Evolutionary conservation across 2,797 vertebrate species (phyloP).

Genomic region (Sphenopsis melanotis): DNA sequence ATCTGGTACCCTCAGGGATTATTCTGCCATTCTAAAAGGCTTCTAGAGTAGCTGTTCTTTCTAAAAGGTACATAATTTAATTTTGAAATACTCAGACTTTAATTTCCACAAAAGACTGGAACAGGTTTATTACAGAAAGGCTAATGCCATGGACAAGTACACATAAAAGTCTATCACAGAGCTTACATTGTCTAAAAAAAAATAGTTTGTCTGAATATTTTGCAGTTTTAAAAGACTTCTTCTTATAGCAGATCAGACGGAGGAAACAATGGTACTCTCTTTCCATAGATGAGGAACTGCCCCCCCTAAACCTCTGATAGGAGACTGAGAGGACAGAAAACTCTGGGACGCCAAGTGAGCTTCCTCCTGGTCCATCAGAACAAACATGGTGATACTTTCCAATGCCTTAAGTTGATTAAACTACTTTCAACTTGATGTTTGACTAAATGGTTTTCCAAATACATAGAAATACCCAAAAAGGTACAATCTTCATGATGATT

Average conservation of each 20-base stretch:
- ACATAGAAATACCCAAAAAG: not conserved
- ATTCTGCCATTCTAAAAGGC: not conserved
- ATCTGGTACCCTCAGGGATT: not conserved
- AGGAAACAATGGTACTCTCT: not conserved
- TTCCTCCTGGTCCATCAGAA: not conserved
- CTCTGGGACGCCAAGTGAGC: not conserved
- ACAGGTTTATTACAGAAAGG: not conserved
- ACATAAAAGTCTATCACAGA: not conserved
- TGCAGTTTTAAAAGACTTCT: not conserved
- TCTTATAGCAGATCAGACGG: not conserved
- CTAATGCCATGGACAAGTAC: not conserved
- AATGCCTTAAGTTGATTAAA: not conserved
- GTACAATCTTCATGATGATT: not conserved
- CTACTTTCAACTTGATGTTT: not conserved
- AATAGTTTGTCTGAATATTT: not conserved
- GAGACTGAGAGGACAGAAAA: not conserved
- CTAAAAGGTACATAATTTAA: not conserved
- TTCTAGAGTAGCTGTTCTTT: not conserved
- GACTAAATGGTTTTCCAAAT: not conserved
- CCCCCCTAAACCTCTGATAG: not conserved
- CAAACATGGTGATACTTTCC: not conserved
- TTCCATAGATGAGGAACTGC: not conserved
- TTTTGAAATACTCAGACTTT: not conserved
- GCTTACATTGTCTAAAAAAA: not conserved
- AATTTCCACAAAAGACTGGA: not conserved